Conservation (phyloP, 2,797 vertebrate genomes). For the Aulostomus chinensis region DNA sequence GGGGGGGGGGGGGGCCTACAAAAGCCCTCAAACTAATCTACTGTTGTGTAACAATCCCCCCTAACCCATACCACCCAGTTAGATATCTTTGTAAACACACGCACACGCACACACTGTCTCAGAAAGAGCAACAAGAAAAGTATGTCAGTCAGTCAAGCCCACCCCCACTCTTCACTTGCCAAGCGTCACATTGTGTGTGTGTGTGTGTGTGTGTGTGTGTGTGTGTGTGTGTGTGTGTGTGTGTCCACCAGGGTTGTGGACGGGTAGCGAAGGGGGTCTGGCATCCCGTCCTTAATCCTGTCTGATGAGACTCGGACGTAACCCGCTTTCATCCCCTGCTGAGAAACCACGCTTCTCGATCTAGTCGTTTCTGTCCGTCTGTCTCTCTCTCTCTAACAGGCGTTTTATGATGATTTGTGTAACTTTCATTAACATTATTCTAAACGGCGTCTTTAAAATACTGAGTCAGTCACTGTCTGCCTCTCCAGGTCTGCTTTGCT, state of each 20-base stretch:
- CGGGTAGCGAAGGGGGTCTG: constrained; percentile 60
- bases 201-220: constrained; percentile 6
- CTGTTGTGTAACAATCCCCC: constrained; percentile 65
- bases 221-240: constrained; percentile 20
- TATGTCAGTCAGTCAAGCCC: constrained; percentile 51
- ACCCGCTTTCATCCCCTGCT: constrained; percentile 71
- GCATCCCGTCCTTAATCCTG: constrained; percentile 69
- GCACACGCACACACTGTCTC: constrained; percentile 7
- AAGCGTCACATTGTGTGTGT: constrained; percentile 21
- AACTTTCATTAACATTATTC: constrained; percentile 28
- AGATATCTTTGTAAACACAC: constrained; percentile 15
- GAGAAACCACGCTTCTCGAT: constrained; percentile 50
- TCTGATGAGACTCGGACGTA: constrained; percentile 71
- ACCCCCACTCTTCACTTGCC: constrained; percentile 40
- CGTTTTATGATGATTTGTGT: constrained; percentile 8
- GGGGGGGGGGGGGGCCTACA: constrained; percentile 18
- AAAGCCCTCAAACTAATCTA: constrained; percentile 53
- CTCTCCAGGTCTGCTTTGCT: too few species aligned
- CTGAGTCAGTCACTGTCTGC: not conserved
- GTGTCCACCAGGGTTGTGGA: constrained; percentile 30
- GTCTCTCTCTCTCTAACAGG: constrained; percentile 10
- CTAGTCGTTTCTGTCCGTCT: constrained; percentile 24
- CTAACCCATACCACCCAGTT: constrained; percentile 18
- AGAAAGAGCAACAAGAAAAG: constrained; percentile 38
- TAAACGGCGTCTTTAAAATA: not conserved